Evolutionary conservation across 2,113 vertebrate species (phyloP).

Genomic region (Myrmecophaga tridactyla): DNA sequence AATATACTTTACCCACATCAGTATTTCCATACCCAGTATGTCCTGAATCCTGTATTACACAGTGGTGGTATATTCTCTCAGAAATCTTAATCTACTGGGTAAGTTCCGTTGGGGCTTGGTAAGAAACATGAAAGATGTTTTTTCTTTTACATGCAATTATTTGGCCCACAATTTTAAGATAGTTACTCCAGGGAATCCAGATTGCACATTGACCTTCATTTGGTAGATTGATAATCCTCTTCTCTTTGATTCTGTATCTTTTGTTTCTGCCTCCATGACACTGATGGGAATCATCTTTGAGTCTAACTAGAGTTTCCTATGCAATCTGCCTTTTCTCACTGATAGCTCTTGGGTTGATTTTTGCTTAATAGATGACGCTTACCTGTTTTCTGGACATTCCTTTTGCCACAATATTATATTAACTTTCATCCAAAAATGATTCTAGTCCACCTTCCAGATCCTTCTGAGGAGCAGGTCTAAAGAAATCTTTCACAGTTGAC

Average conservation of each 20-base stretch:
- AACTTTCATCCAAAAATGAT: no score
- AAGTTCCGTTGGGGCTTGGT: not conserved
- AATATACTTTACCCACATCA: not conserved
- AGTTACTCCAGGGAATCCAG: not conserved
- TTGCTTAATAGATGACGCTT: no score
- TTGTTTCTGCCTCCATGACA: no score
- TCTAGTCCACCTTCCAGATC: no score
- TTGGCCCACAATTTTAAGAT: not conserved
- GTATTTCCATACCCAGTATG: accelerated
- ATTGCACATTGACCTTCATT: not conserved
- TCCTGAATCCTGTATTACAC: accelerated
- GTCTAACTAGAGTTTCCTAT: not conserved
- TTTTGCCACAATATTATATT: not conserved
- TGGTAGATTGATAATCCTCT: not conserved
- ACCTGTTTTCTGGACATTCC: not conserved
- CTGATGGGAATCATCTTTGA: not conserved
- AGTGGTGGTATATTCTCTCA: not conserved
- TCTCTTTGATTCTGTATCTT: not conserved
- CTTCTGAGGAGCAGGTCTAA: no score
- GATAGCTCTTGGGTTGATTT: not conserved
- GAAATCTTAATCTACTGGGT: not conserved
- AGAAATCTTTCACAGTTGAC: no score
- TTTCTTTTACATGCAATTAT: not conserved
- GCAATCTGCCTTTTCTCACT: not conserved
- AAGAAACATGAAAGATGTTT: no score